Evolutionary conservation across 2,888 invertebrate species (phyloP), one percentile per base, ranked within the genome.

Genomic region (Drosophila prolongata): DNA sequence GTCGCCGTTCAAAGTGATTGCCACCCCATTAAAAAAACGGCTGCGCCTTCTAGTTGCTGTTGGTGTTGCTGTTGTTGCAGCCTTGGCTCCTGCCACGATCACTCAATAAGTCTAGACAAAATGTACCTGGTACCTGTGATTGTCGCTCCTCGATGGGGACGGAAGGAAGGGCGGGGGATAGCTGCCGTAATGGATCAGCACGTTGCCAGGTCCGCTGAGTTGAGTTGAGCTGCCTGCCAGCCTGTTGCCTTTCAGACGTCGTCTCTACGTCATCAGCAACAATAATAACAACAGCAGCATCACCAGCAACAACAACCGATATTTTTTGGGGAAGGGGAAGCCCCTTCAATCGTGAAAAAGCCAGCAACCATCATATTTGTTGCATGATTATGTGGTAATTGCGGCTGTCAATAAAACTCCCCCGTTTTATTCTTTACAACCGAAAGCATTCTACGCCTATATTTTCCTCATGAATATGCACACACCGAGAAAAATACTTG

Each of bases 381-480:
- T 87, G 85, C 89, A 87, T 90, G 86, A 89, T 90, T 89, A 89
- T 90, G 86, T 86, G 86, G 86, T 90, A 90, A 90, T 90, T 90
- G 90, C 89, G 91, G 90, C 90, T 90, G 90, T 90, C 90, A 90
- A 90, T 90, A 90, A 90, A 90, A 90, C 90, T 90, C 90, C 91
- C 91, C 89, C 91, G 87, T 89, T 84, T 70, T 81, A 83, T 85
- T 89, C 80, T 89, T 89, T 87, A 87, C 77, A 84, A 84, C 75
- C 84, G 75, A 82, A 80, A 84, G 83, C 86, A 87, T 87, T 87
- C 86, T 79, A 87, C 85, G 87, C 85, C 85, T 80, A 80, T 80
- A 78, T 77, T 75, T 77, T 77, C 80, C 76, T 59, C 38, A 59
- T 75, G 52, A 37, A 57, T 56, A 56, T 50, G 55, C 9, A 47